These are phyloP conservation scores for Chorisops tibialis DNA, from an alignment of 2,888 invertebrate species.

Conservation along the genomic window DNA sequence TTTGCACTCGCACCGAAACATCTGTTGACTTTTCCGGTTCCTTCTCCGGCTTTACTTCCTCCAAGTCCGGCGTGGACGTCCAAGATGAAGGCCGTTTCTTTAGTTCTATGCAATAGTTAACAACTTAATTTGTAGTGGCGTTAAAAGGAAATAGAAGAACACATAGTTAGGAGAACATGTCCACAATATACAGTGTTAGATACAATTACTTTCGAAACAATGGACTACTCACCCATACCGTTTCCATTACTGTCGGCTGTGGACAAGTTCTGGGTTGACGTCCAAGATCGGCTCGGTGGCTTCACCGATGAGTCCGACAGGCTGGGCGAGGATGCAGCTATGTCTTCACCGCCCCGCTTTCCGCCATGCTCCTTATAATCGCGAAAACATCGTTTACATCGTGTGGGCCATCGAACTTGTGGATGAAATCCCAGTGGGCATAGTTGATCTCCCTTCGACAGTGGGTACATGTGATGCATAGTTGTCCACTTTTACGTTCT, in stretches of 20 bases:
- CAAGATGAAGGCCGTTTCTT: slow-evolving; percentile 60
- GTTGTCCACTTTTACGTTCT: background rate
- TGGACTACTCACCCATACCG: slow-evolving; percentile 46
- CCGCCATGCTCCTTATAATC: slow-evolving; percentile 89
- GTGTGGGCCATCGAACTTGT: slow-evolving; percentile 89
- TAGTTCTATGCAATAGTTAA: slow-evolving; percentile 53
- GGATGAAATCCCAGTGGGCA: slow-evolving; percentile 93
- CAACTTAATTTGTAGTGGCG: slow-evolving; percentile 40
- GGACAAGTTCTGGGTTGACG: slow-evolving; percentile 69
- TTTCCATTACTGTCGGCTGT: slow-evolving; percentile 39
- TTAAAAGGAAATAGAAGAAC: background rate
- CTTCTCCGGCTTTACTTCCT: slow-evolving; percentile 48
- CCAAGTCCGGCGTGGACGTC: slow-evolving; percentile 81
- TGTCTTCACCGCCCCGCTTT: slow-evolving; percentile 65
- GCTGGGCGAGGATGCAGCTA: slow-evolving; percentile 75
- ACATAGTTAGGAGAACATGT: no score
- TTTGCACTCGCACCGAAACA: slow-evolving; percentile 65
- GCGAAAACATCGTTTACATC: slow-evolving; percentile 88
- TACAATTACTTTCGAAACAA: background rate
- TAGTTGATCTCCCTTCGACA: slow-evolving; percentile 76
- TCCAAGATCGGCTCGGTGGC: slow-evolving; percentile 63
- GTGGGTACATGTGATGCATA: slow-evolving; percentile 53
- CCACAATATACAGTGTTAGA: no score
- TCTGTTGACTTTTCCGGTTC: slow-evolving; percentile 57
- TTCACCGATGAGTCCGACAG: slow-evolving; percentile 61